Percentiles rank a stretch among this genome's conserved stretches.
phyloP scores from a whole-genome alignment of 2,888 invertebrate species.

The Papilio elwesi region DNA sequence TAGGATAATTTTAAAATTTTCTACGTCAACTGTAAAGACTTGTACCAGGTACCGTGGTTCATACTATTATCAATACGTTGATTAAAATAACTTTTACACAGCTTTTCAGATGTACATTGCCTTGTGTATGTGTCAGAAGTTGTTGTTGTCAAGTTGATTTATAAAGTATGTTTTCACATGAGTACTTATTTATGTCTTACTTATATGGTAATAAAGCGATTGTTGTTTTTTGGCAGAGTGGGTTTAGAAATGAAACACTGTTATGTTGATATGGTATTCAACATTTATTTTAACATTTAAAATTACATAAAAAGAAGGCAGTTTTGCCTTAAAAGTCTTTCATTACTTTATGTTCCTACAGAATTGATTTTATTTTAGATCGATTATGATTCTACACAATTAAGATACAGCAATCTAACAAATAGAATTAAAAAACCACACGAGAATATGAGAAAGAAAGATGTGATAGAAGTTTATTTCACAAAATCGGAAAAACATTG shows the following conservation, averaged over 20 bases:
- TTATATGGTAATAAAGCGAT: too few species aligned
- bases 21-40: too few species aligned
- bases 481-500: neutral
- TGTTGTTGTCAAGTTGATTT: too few species aligned
- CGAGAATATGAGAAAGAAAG: slow-evolving; percentile 15
- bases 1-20: too few species aligned
- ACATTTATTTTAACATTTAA: slow-evolving; percentile 84
- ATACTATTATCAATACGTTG: too few species aligned
- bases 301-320: slow-evolving; percentile 83
- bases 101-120: too few species aligned
- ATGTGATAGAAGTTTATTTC: neutral
- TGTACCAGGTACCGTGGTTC: too few species aligned
- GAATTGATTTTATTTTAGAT: slow-evolving; percentile 80
- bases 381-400: slow-evolving; percentile 46
- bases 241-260: slow-evolving; percentile 61
- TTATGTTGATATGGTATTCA: slow-evolving; percentile 76
- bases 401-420: slow-evolving; percentile 44
- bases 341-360: slow-evolving; percentile 74
- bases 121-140: too few species aligned
- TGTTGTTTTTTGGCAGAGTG: neutral
- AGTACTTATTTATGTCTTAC: too few species aligned
- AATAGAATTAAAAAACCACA: slow-evolving; percentile 15
- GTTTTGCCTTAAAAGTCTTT: slow-evolving; percentile 80
- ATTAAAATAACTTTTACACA: too few species aligned
- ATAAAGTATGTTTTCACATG: too few species aligned